Conservation (phyloP, 2,797 vertebrate genomes). For the Margarornis squamiger region DNA sequence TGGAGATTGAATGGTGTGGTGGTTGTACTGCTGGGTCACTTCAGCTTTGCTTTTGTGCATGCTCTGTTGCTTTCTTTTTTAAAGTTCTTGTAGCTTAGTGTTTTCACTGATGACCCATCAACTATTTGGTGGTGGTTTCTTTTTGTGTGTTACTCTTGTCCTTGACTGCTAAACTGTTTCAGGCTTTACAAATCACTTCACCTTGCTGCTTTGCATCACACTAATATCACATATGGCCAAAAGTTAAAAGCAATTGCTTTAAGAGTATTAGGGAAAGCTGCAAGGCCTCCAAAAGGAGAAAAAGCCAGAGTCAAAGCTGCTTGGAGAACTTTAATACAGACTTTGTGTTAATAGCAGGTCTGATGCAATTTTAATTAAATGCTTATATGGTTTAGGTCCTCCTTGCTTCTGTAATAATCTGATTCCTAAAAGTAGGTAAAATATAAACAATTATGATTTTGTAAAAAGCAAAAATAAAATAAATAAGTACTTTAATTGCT, state of each 20-base stretch:
- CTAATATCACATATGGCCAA: neutral
- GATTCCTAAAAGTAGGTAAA: neutral
- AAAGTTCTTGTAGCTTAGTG: neutral
- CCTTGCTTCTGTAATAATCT: neutral
- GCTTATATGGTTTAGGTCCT: neutral
- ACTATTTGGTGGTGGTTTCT: neutral
- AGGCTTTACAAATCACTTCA: neutral
- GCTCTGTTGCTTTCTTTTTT: neutral
- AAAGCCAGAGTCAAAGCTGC: neutral
- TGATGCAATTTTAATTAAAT: neutral
- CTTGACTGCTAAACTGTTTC: neutral
- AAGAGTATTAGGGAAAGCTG: neutral
- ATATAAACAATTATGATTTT: neutral
- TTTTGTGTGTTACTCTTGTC: neutral
- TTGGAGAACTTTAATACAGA: neutral
- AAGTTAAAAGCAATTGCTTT: neutral
- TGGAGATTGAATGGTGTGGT: neutral
- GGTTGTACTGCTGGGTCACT: accelerated
- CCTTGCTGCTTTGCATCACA: neutral
- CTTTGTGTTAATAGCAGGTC: neutral
- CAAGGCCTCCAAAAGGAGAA: neutral
- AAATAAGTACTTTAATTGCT: neutral
- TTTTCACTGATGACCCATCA: neutral
- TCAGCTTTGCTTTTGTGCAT: neutral
- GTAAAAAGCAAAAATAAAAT: neutral